phyloP scores from a whole-genome alignment of 2,113 vertebrate species.

The Ictidomys tridecemlineatus region DNA sequence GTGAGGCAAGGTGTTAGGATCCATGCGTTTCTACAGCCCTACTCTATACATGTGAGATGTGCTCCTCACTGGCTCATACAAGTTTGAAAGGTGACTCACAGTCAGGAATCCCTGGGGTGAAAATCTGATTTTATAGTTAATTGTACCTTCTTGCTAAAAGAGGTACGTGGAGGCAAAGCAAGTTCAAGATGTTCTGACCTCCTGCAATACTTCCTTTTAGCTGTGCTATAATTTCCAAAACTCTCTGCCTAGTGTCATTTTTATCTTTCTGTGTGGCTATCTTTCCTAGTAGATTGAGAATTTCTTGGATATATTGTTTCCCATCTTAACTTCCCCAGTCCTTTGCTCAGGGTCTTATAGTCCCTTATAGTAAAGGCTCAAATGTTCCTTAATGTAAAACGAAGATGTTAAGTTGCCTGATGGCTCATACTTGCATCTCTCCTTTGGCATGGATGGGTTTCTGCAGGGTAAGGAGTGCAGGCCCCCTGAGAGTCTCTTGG shows the following conservation, averaged over 20 bases:
- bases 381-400: neutral
- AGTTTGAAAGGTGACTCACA: neutral
- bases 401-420: neutral
- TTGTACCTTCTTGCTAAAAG: neutral
- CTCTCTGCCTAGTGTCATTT: neutral
- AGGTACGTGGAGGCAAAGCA: neutral
- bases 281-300: neutral
- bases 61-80: neutral
- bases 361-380: neutral
- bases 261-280: neutral
- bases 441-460: neutral
- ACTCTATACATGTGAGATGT: neutral
- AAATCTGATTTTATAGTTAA: neutral
- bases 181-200: neutral
- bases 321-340: neutral
- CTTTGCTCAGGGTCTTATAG: neutral
- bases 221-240: neutral
- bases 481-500: neutral
- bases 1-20: neutral
- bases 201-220: neutral
- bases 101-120: neutral
- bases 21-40: neutral
- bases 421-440: too few relatives aligned
- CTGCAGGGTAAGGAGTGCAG: neutral
- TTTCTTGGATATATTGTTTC: neutral